Conservation (phyloP, 1,140 invertebrate species). For the Sitodiplosis mosellana region DNA sequence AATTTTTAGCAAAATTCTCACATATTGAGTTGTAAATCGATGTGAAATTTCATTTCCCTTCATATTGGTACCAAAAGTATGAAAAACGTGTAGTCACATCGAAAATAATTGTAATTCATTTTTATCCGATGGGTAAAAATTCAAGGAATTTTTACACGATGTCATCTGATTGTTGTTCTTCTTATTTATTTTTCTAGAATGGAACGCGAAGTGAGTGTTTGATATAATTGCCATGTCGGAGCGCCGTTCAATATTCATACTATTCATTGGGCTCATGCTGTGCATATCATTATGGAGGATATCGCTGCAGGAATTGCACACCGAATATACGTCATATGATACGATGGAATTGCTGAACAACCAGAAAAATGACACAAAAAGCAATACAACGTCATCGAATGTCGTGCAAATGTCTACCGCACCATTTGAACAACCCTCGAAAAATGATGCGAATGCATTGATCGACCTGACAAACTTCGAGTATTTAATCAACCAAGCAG, state of each 20-base stretch:
- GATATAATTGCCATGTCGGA: slow-evolving; percentile 13
- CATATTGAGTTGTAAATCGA: too few relatives aligned
- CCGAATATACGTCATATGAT: not conserved
- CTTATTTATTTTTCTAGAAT: not conserved
- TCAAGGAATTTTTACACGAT: too few relatives aligned
- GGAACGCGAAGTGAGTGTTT: not conserved
- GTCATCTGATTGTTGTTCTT: too few relatives aligned
- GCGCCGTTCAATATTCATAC: slow-evolving; percentile 17
- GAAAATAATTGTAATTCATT: too few relatives aligned
- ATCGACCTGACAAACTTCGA: slow-evolving; percentile 37
- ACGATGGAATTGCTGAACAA: not conserved
- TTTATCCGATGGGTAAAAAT: too few relatives aligned
- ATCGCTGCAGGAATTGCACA: slow-evolving; percentile 11
- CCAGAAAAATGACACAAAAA: not conserved
- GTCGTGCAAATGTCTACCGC: too few relatives aligned
- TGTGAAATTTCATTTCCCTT: too few relatives aligned
- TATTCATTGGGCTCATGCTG: slow-evolving; percentile 18
- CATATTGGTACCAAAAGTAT: too few relatives aligned
- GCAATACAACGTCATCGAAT: not conserved
- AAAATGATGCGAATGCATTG: slow-evolving; percentile 24
- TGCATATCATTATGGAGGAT: slow-evolving; percentile 20
- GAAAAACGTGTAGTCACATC: too few relatives aligned
- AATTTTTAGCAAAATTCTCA: too few relatives aligned
- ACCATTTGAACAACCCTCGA: slow-evolving; percentile 10
- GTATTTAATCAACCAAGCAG: slow-evolving; percentile 33